Evolutionary conservation across 2,888 invertebrate genomes (phyloP), one percentile per base, ranked within the genome.

Genomic region (Miltochrista miniata): DNA sequence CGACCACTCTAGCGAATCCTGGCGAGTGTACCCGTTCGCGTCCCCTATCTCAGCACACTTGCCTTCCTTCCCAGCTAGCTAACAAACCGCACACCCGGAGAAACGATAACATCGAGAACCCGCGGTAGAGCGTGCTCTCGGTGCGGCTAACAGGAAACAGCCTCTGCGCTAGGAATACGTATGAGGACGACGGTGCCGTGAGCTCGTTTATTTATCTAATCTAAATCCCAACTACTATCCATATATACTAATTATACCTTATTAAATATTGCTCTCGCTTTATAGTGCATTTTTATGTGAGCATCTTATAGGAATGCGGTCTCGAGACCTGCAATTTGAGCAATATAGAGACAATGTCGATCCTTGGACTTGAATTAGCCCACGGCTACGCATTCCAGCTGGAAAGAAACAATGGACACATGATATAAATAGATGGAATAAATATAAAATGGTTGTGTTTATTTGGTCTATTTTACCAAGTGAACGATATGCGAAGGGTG

Each of bases 341-440:
- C 75, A 81, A 78, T 76, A 79, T 79, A 79, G 78, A 71, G 69
- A 77, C 70, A 71, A 74, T 74, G 76, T 72, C 70, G 64, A 70
- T 59, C 72, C 67, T 68, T 72, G 72, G 68, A 71, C 74, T 81
- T 72, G 76, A 78, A 79, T 76, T 65, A 76, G 81, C 84, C 76
- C 62, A 64, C 59, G 83, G 87, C 85, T 81, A 86, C 82, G 85
- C 85, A 87, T 87, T 83, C 83, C 80, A 72, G 71, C 72, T 75
- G 79, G 79, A 74, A 74, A 75, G 79, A 79, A 85, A 90, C 89
- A 89, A 90, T 89, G 89, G 86, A 83, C 83, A 83, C 79, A 80
- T 84, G 83, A 83, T 88, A 87, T 87, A 88, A 87, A 88, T 87
- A 87, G 85, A 80, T 81, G 77, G 83, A 82, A 81, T 86, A 83